These are phyloP conservation scores for Liparis tanakae DNA, from an alignment of 2,797 vertebrate genomes.

Conservation along the genomic window DNA sequence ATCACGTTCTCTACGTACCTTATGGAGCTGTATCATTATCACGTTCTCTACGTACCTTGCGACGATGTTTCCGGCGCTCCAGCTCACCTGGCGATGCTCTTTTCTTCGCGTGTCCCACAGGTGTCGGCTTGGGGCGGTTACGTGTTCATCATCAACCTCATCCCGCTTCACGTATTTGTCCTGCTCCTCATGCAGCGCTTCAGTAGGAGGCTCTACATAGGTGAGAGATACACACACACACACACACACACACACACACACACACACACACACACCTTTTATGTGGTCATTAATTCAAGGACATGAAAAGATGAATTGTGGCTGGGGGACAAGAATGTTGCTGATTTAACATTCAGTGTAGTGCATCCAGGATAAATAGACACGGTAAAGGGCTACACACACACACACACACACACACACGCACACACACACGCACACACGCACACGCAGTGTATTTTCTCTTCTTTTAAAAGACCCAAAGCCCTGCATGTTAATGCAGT, in stretches of 20 bases:
- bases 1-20: too few species aligned
- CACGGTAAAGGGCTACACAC: conserved; percentile 8
- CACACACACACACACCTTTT: background rate
- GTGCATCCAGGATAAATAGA: conserved; percentile 16
- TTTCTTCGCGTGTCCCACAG: conserved; percentile 69
- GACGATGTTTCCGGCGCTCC: background rate
- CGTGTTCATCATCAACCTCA: conserved; percentile 98
- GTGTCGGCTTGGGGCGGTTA: conserved; percentile 98
- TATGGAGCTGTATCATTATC: too few species aligned
- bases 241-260: background rate
- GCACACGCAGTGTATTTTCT: background rate
- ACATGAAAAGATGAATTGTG: conserved; percentile 9
- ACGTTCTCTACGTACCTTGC: too few species aligned
- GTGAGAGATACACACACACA: conserved; percentile 78
- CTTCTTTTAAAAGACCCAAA: background rate
- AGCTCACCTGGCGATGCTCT: conserved; percentile 2
- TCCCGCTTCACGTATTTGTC: conserved; percentile 95
- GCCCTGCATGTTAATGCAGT: background rate
- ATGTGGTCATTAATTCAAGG: conserved; percentile 27
- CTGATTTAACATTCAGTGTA: conserved; percentile 28
- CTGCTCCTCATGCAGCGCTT: conserved; percentile 95
- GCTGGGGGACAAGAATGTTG: conserved; percentile 12
- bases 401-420: background rate
- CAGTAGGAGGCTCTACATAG: conserved; percentile 95
- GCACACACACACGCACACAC: background rate